phyloP scores from a whole-genome alignment of 2,888 invertebrate species.

The Ophion slaviceki region DNA sequence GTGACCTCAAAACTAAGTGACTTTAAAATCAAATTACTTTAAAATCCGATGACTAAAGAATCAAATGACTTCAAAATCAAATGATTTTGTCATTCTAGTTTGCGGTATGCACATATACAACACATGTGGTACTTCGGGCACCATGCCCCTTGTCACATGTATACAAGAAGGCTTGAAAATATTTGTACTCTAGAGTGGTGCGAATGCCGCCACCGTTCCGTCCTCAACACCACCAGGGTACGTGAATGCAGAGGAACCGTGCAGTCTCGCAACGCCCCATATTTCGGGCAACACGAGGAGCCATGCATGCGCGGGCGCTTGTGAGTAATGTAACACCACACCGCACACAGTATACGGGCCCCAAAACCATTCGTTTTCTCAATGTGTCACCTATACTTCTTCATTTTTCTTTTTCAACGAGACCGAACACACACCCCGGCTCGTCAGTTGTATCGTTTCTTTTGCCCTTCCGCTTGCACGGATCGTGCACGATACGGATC shows the following conservation, averaged over 20 bases:
- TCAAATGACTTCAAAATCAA: too few relatives aligned
- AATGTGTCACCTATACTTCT: slow-evolving; percentile 11
- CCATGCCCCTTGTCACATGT: not conserved
- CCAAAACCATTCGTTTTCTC: slow-evolving; percentile 56
- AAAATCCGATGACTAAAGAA: too few relatives aligned
- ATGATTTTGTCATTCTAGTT: too few relatives aligned
- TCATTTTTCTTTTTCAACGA: slow-evolving; percentile 41
- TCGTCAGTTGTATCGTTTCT: not conserved
- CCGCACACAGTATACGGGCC: slow-evolving; percentile 17
- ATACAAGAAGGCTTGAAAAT: slow-evolving; percentile 13
- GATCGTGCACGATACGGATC: not conserved
- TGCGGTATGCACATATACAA: not conserved
- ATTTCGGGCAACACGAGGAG: slow-evolving; percentile 63
- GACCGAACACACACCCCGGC: slow-evolving; percentile 39
- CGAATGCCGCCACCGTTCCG: slow-evolving; percentile 48
- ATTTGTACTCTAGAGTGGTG: slow-evolving; percentile 8
- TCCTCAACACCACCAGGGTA: slow-evolving; percentile 62
- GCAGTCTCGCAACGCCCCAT: slow-evolving; percentile 68
- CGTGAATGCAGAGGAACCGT: slow-evolving; percentile 57
- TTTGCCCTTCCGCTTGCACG: not conserved
- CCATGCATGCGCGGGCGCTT: slow-evolving; percentile 46
- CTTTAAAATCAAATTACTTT: too few relatives aligned
- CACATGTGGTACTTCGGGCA: slow-evolving; percentile 25
- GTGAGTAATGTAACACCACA: slow-evolving; percentile 70
- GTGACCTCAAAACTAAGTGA: too few relatives aligned